Conservation (phyloP, 2,888 invertebrate genomes). For the Cryptops parisi region DNA sequence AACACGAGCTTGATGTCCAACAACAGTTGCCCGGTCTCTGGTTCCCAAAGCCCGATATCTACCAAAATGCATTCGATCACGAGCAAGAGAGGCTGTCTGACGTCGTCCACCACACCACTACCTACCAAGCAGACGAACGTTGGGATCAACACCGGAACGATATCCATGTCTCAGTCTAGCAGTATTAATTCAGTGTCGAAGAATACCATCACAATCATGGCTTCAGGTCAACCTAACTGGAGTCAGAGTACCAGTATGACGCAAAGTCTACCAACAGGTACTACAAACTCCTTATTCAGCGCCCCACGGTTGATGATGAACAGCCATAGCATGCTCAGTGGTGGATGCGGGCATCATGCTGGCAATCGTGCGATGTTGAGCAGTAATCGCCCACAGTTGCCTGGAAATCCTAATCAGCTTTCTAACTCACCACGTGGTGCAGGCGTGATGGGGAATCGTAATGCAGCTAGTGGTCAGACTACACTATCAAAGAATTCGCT, state of each 20-base stretch:
- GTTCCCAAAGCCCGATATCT: neutral
- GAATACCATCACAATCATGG: neutral
- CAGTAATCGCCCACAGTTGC: neutral
- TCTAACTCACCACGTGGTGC: neutral
- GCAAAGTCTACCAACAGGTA: neutral
- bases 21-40: neutral
- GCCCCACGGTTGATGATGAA: neutral
- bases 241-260: neutral
- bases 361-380: neutral
- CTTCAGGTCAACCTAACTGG: neutral
- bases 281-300: neutral
- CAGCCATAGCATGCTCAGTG: neutral
- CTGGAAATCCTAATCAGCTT: neutral
- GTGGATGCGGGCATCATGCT: conserved; percentile 9
- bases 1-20: neutral
- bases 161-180: neutral
- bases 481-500: neutral
- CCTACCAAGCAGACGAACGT: neutral
- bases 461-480: neutral
- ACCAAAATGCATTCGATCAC: neutral
- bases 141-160: neutral
- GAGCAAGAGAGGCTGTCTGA: neutral
- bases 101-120: neutral
- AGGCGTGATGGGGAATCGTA: neutral
- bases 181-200: neutral